Evolutionary conservation across 2,797 vertebrate species (phyloP).

Genomic region (Alcedo quadribrachys): DNA sequence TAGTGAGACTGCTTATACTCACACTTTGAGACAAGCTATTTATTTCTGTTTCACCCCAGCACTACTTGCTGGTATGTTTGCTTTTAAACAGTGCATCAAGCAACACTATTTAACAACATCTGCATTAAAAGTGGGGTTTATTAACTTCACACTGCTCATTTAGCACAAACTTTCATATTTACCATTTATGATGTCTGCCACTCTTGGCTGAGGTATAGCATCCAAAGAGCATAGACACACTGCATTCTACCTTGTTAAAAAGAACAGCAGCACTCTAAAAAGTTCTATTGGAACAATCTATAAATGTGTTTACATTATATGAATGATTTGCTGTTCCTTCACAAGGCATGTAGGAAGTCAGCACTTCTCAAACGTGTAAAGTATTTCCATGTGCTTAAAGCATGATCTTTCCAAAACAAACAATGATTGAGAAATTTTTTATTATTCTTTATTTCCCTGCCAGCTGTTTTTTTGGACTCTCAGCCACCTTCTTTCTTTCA

Average conservation of each 20-base stretch:
- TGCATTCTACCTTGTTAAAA: constrained; percentile 53
- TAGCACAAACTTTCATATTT: neutral
- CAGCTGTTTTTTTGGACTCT: constrained; percentile 65
- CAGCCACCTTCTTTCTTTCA: constrained; percentile 69
- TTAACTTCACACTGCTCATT: neutral
- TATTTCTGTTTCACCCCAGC: neutral
- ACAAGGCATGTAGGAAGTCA: constrained; percentile 74
- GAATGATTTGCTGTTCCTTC: constrained; percentile 77
- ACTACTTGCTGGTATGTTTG: neutral
- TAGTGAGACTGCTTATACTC: neutral
- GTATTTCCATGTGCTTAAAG: constrained; percentile 80
- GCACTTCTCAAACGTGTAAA: constrained; percentile 77
- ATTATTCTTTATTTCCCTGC: constrained; percentile 74
- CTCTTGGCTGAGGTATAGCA: constrained; percentile 26
- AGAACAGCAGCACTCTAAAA: constrained; percentile 60
- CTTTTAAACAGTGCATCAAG: constrained; percentile 8
- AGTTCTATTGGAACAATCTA: constrained; percentile 68
- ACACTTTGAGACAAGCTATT: neutral
- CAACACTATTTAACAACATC: neutral
- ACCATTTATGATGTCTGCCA: neutral
- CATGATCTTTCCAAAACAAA: constrained; percentile 78
- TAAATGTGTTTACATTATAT: constrained; percentile 72
- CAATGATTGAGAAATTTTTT: constrained; percentile 65
- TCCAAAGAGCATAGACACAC: constrained; percentile 36
- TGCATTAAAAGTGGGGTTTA: neutral